A percentile compares a stretch with the other conserved stretches of the same genome.
phyloP scores from a whole-genome alignment of 2,888 invertebrate genomes.

The Lepidocyrtinus sp. region DNA sequence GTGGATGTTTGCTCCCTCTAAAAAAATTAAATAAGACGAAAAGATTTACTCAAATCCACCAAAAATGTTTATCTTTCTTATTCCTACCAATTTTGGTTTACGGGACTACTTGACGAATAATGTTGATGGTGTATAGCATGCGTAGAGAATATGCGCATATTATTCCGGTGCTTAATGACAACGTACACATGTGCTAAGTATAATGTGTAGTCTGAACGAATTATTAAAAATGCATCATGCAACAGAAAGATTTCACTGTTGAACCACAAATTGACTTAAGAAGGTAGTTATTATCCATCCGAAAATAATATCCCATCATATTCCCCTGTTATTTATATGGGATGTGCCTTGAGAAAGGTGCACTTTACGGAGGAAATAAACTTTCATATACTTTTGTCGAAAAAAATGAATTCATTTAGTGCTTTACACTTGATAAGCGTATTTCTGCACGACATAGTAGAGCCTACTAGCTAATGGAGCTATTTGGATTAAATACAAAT shows the following conservation, averaged over 20 bases:
- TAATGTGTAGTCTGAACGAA: background rate
- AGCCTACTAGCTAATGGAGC: slow-evolving; percentile 1
- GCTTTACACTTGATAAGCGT: background rate
- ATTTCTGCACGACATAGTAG: background rate
- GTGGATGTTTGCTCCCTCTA: too few relatives aligned
- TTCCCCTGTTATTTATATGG: background rate
- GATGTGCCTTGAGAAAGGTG: background rate
- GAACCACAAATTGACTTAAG: background rate
- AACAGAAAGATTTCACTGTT: background rate
- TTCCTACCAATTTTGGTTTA: too few relatives aligned
- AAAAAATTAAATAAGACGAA: slow-evolving; percentile 27
- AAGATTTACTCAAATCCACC: too few relatives aligned
- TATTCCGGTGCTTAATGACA: background rate
- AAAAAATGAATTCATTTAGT: background rate
- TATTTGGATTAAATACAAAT: slow-evolving; percentile 8
- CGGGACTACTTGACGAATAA: background rate
- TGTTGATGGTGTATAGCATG: background rate
- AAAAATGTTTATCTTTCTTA: too few relatives aligned
- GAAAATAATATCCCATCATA: background rate
- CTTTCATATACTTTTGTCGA: background rate
- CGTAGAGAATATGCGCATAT: background rate
- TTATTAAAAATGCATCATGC: slow-evolving; percentile 1
- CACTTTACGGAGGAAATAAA: background rate
- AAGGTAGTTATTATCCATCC: background rate
- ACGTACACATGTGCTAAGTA: background rate